phyloP scores from a whole-genome alignment of 2,888 invertebrate genomes.

The Anodontia alba region DNA sequence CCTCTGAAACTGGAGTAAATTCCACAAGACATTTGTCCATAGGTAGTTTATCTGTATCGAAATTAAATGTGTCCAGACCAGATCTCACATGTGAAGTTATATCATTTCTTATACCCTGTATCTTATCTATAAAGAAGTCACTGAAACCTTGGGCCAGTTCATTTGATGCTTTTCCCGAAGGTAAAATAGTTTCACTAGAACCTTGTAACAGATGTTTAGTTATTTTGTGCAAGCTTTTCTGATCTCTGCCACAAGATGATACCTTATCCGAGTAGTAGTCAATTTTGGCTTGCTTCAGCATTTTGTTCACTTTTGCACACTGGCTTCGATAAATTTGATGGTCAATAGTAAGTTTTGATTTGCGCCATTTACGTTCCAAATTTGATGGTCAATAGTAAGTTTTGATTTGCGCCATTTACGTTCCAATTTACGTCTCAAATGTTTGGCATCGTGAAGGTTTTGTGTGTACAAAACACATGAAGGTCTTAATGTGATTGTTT shows the following conservation, averaged over 20 bases:
- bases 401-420: conserved; percentile 44
- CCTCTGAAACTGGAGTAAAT: not conserved
- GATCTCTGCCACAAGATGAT: conserved; percentile 37
- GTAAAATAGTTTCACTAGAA: conserved; percentile 24
- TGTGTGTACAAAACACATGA: conserved; percentile 48
- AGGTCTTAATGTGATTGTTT: conserved; percentile 12
- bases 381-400: conserved; percentile 43
- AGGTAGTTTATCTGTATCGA: not conserved
- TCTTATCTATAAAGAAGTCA: conserved; percentile 42
- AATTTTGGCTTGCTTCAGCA: conserved; percentile 30
- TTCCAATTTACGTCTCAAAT: conserved; percentile 45
- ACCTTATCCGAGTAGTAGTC: conserved; percentile 45
- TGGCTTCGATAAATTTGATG: conserved; percentile 48
- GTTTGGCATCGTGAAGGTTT: conserved; percentile 48
- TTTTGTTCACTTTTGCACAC: conserved; percentile 40
- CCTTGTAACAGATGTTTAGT: conserved; percentile 31
- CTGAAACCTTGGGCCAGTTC: conserved; percentile 37
- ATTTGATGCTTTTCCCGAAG: conserved; percentile 21
- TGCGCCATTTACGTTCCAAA: conserved; percentile 37
- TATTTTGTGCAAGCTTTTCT: conserved; percentile 33
- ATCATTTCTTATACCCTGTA: conserved; percentile 34
- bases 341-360: conserved; percentile 35
- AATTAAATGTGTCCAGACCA: conserved; percentile 2
- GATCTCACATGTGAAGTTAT: conserved; percentile 22
- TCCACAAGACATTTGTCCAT: not conserved